Conservation (phyloP, 2,797 vertebrate species). For the Pseudocheirus occidentalis region DNA sequence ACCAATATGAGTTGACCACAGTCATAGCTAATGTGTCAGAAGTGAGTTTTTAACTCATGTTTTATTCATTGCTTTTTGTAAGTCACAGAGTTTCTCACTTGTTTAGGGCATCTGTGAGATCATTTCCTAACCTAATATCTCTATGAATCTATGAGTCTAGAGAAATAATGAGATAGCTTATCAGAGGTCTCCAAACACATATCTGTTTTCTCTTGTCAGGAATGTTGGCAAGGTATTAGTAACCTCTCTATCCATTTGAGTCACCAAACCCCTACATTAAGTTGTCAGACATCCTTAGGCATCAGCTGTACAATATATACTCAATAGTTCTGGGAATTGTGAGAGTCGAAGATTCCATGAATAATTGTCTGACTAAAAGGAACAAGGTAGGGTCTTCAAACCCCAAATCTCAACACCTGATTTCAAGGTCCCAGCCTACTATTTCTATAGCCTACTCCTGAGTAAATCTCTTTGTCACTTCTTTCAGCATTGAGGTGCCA, state of each 20-base stretch:
- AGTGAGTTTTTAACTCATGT: background rate
- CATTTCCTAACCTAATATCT: background rate
- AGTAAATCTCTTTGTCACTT: background rate
- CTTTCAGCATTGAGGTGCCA: background rate
- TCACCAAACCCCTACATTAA: background rate
- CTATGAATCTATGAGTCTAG: background rate
- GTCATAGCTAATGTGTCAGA: background rate
- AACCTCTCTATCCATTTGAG: background rate
- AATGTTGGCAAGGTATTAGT: background rate
- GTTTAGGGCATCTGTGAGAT: background rate
- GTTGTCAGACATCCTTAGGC: background rate
- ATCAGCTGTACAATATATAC: background rate
- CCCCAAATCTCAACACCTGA: background rate
- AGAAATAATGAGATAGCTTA: background rate
- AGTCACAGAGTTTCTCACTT: background rate
- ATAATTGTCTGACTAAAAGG: background rate
- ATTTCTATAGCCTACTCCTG: background rate
- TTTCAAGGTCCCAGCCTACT: background rate
- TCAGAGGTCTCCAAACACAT: background rate
- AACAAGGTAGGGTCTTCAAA: background rate
- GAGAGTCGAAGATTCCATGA: background rate
- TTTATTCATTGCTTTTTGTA: background rate
- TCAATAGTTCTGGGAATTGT: background rate
- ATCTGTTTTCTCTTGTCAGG: background rate
- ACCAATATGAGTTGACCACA: background rate